Percentiles rank a stretch among this genome's conserved stretches.
phyloP scores from a whole-genome alignment of 2,113 vertebrate species.

The Theropithecus gelada region DNA sequence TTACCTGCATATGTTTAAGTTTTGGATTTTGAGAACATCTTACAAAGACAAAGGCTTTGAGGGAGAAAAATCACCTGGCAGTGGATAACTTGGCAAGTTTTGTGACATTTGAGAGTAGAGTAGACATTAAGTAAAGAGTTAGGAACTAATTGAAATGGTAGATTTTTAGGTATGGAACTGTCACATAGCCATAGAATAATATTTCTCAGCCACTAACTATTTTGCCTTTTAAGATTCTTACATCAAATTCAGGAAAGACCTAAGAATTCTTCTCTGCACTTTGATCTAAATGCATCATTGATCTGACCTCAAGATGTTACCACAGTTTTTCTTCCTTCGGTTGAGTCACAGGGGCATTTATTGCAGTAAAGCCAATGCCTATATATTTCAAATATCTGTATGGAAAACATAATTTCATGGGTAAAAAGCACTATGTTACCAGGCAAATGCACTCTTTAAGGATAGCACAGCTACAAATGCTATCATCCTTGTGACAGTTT shows the following conservation, averaged over 20 bases:
- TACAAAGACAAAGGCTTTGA: not conserved
- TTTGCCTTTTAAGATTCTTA: constrained; percentile 1
- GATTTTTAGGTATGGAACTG: not conserved
- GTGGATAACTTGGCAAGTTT: not conserved
- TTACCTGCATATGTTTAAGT: constrained; percentile 37
- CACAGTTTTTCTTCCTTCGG: constrained; percentile 7
- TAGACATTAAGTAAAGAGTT: not conserved
- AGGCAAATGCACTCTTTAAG: not conserved
- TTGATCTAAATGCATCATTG: constrained; percentile 48
- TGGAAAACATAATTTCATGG: constrained; percentile 4
- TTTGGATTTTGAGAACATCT: constrained; percentile 41
- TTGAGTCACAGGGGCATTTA: constrained; percentile 24
- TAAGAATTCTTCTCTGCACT: constrained; percentile 49
- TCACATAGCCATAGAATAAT: not conserved
- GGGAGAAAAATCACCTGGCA: constrained; percentile 8
- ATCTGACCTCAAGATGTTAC: not conserved
- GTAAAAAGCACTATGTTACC: not conserved
- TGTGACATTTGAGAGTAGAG: not conserved
- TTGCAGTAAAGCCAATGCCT: not conserved
- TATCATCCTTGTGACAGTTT: not conserved
- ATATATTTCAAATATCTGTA: not conserved
- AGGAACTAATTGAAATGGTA: not conserved
- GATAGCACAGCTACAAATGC: not conserved
- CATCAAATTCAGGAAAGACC: constrained; percentile 9
- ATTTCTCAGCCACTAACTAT: constrained; percentile 35